A percentile compares a stretch with the other conserved stretches of the same genome.
Evolutionary conservation across 2,888 invertebrate genomes (phyloP).

Genomic region (Tanaodytes sp.): DNA sequence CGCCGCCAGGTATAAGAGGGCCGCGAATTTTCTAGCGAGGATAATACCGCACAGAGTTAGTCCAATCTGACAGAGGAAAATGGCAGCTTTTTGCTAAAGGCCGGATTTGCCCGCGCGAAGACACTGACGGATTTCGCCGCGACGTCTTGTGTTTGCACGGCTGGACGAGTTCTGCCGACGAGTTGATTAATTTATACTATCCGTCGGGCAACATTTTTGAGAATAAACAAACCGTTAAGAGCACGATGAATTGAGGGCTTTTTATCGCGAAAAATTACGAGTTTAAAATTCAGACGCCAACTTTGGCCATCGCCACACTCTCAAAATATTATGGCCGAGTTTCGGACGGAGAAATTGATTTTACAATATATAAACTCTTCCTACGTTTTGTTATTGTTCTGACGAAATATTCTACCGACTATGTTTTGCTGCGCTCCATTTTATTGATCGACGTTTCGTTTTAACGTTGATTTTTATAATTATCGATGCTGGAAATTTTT

Average conservation of each 20-base stretch:
- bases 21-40: constrained; percentile 26
- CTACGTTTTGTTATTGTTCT: too few relatives aligned
- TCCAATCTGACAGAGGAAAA: constrained; percentile 26
- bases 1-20: constrained; percentile 23
- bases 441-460: too few relatives aligned
- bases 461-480: too few relatives aligned
- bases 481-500: too few relatives aligned
- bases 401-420: too few relatives aligned
- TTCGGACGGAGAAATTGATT: too few relatives aligned
- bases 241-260: constrained; percentile 8
- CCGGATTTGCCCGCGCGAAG: constrained; percentile 29
- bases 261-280: constrained; percentile 12
- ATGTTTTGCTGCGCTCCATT: too few relatives aligned
- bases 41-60: constrained; percentile 19
- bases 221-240: constrained; percentile 21
- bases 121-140: constrained; percentile 34
- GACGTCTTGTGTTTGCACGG: constrained; percentile 24
- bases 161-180: background rate
- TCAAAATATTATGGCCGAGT: too few relatives aligned
- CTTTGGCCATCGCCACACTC: too few relatives aligned
- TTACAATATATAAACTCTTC: too few relatives aligned
- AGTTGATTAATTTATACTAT: constrained; percentile 36
- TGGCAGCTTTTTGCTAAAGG: constrained; percentile 20
- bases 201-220: constrained; percentile 20
- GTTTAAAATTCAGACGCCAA: too few relatives aligned